A percentile compares a stretch with the other conserved stretches of the same genome.
Evolutionary conservation across 2,113 vertebrate species (phyloP).

Genomic region (Prochilodus magdalenae): DNA sequence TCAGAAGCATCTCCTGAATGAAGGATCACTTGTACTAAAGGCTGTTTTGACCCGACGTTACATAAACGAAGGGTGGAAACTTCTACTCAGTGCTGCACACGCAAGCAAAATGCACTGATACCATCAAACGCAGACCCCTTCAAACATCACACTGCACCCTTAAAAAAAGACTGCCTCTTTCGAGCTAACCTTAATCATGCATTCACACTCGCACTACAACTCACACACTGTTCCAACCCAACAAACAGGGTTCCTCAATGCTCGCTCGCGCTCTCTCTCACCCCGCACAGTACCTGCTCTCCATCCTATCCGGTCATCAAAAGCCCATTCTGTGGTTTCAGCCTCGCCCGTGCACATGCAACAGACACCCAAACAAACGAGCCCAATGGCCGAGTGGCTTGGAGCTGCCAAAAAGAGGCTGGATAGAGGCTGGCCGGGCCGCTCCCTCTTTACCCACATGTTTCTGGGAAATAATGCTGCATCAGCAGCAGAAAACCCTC

Average conservation of each 20-base stretch:
- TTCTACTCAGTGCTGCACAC: too few relatives aligned
- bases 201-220: background rate
- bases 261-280: background rate
- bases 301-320: conserved; percentile 48
- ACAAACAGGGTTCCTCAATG: background rate
- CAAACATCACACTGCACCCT: too few relatives aligned
- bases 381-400: background rate
- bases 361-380: background rate
- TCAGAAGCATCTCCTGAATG: too few relatives aligned
- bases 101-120: too few relatives aligned
- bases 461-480: conserved; percentile 39
- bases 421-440: background rate
- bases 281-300: conserved; percentile 53
- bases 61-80: too few relatives aligned
- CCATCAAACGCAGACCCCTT: too few relatives aligned
- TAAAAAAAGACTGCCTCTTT: too few relatives aligned
- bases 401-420: conserved; percentile 11
- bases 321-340: conserved; percentile 37
- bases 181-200: too few relatives aligned
- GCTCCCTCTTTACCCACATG: conserved; percentile 33
- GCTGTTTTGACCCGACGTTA: too few relatives aligned
- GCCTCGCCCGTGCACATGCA: background rate
- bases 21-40: too few relatives aligned
- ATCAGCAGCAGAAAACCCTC: conserved; percentile 34
- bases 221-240: background rate